These are phyloP conservation scores for Zaprionus inermis DNA, from an alignment of 1,140 invertebrate genomes.

Conservation along the genomic window DNA sequence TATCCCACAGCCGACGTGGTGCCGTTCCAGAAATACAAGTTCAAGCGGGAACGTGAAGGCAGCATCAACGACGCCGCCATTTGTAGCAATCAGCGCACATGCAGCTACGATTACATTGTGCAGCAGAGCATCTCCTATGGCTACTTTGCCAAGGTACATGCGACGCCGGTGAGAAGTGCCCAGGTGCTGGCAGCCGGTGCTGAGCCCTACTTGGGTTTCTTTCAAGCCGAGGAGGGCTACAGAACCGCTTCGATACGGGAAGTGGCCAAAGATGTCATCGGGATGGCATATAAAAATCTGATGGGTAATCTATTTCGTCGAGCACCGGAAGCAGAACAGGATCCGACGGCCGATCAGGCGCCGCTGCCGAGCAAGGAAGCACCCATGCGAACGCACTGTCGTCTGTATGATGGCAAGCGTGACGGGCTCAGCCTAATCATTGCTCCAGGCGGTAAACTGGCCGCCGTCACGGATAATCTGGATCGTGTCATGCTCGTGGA, in stretches of 20 bases:
- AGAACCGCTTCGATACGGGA: constrained; percentile 90
- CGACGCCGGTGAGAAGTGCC: constrained; percentile 90
- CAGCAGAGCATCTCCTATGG: constrained; percentile 84
- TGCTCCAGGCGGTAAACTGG: constrained; percentile 92
- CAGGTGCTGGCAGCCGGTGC: constrained; percentile 92
- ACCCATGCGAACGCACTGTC: constrained; percentile 89
- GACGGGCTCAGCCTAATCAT: constrained; percentile 89
- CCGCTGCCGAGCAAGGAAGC: constrained; percentile 86
- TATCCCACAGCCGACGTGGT: constrained; percentile 75
- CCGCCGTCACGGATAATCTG: constrained; percentile 93
- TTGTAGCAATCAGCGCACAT: constrained; percentile 90
- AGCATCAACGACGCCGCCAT: constrained; percentile 91
- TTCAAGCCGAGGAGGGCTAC: constrained; percentile 94
- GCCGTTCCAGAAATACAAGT: constrained; percentile 92
- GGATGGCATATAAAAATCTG: constrained; percentile 88
- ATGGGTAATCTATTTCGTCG: constrained; percentile 69
- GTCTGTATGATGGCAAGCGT: constrained; percentile 92
- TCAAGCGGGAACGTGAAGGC: constrained; percentile 89
- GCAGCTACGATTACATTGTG: constrained; percentile 94
- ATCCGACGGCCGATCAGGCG: constrained; percentile 41
- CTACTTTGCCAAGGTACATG: constrained; percentile 86
- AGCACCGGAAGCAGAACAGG: constrained; percentile 32
- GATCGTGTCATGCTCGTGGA: constrained; percentile 95
- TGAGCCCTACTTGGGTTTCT: constrained; percentile 94
- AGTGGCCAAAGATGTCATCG: constrained; percentile 94